Base-by-base conservation (phyloP, 2,113 vertebrate species). In the Pterophyllum scalare region DNA sequence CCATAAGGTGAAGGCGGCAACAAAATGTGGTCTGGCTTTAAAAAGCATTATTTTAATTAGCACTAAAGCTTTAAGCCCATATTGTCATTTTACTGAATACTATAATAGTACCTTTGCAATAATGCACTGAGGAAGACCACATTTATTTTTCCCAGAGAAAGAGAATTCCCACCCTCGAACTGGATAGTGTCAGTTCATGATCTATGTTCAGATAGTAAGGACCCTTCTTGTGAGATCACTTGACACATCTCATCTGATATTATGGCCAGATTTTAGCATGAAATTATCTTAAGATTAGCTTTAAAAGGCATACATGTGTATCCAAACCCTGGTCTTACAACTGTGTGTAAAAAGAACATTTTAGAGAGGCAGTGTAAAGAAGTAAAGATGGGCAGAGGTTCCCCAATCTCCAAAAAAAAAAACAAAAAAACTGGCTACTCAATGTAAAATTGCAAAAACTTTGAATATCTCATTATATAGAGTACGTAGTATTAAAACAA, bases 81-180 rank as follows among this genome's bases (percentile, higher is more conserved):
- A 31, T 31, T 70, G 49, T 13, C 17, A 3, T 31, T 19, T 70
- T 2, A 31, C 43, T 28, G 5, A 70, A 22, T 20, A 49, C 19
- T 26, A 15, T 67, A 46, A 17, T 46, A 67, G 26, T 67, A 67
- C 26, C 15, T 67, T 49, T 49, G 40, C 26, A 49, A 28, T 49
- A 12, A 19, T 6, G 15, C 22, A 26, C 22, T 1, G 26, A 28
- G 2, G 15, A 70, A 28, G 5, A 12, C 40, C 9, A 49, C 64
- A 19, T 67, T 19, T 49, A 40, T 49, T 70, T 49, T 0, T 26
- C 64, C 35, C 40, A 0, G 8, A 0, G 19, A 46, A 49, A 49
- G 15, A 6, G 46, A 6, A 7, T 49, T 2, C 17, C 49, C 17
- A 7, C 17, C 6, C 2, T 40, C 11, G 64, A 19, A 28, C 64